Evolutionary conservation across 1,140 invertebrate genomes (phyloP), one percentile per base, ranked within the genome.

Genomic region (Oppia nitens): DNA sequence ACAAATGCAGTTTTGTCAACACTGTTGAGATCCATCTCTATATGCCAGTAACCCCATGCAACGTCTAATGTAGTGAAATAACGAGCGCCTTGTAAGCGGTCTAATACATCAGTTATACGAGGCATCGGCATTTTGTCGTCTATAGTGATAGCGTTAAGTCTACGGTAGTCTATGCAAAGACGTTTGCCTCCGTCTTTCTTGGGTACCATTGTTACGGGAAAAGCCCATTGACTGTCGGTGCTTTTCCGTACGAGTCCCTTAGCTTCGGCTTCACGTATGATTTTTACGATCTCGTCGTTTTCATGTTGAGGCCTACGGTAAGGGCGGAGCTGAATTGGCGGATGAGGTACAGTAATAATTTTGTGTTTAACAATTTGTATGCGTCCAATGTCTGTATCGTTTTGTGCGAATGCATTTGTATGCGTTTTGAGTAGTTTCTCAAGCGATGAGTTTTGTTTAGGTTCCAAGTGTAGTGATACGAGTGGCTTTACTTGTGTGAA

Each of bases 91-190:
- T 60, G 2, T 78, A 65, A 60, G 2, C 50, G n/a, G 26, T 52
- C 53, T 9, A 57, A 9, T 11, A 65, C 64, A 25, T 75, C 73
- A 9, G 75, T 69, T 21, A 77, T 74, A 3, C 66, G 48, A 0
- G 74, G 76, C 1, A 79, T 58, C 64, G 78, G 77, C 64, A 72
- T 78, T 45, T 62, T 66, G 63, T 79, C 75, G 48, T 66, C 64
- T 0, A 67, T 66, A 0, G 70, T 76, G 0, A 55, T 66, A 55
- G 14, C 3, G 64, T 79, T 78, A n/a, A 79, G 55, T 20, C 55
- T 48, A 21, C 75, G 50, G 63, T 68, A 78, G 63, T 78, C 74
- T 0, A 77, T 60, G 62, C 69, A 75, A 61, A 75, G 60, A 59
- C 71, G 62, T 53, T 48, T 21, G n/a, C 3, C 12, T 73, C 64